A percentile compares a stretch with the other conserved stretches of the same genome.
Evolutionary conservation across 2,888 invertebrate species (phyloP).

Genomic region (Platerodrilus igneus): DNA sequence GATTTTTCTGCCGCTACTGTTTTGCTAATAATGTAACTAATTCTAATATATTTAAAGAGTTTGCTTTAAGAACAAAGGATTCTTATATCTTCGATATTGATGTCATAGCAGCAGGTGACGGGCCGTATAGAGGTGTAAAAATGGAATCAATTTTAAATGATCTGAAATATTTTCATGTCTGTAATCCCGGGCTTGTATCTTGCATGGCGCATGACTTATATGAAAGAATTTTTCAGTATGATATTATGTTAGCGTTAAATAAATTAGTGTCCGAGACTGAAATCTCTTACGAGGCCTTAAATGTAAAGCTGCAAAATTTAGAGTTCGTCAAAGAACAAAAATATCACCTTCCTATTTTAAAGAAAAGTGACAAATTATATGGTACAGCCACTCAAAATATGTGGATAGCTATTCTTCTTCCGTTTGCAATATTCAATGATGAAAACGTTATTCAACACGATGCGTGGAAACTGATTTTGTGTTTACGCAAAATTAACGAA

Average conservation of each 20-base stretch:
- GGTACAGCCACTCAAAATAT: constrained; percentile 12
- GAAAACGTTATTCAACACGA: neutral
- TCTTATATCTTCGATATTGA: constrained; percentile 9
- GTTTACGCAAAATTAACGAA: constrained; percentile 3
- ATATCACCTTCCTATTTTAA: constrained; percentile 10
- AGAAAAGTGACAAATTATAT: constrained; percentile 15
- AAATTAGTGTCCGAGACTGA: constrained; percentile 17
- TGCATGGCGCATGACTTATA: constrained; percentile 35
- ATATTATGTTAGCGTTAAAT: constrained; percentile 28
- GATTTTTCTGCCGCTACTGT: constrained; percentile 30
- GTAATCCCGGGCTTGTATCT: constrained; percentile 32
- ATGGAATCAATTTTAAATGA: constrained; percentile 30
- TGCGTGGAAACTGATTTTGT: constrained; percentile 14
- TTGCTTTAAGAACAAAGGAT: constrained; percentile 3
- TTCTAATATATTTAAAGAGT: neutral
- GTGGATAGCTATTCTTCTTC: constrained; percentile 8
- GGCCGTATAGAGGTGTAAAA: constrained; percentile 29
- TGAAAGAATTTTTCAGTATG: constrained; percentile 30
- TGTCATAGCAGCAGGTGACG: neutral
- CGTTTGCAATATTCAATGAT: constrained; percentile 10
- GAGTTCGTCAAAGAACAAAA: constrained; percentile 19
- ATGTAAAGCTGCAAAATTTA: constrained; percentile 9
- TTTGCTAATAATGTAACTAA: constrained; percentile 6
- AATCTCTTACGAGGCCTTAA: constrained; percentile 14
- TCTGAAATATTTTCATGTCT: constrained; percentile 32